Conservation (phyloP, 92 coral and sea anemone species). For the Paramuricea clavata region DNA sequence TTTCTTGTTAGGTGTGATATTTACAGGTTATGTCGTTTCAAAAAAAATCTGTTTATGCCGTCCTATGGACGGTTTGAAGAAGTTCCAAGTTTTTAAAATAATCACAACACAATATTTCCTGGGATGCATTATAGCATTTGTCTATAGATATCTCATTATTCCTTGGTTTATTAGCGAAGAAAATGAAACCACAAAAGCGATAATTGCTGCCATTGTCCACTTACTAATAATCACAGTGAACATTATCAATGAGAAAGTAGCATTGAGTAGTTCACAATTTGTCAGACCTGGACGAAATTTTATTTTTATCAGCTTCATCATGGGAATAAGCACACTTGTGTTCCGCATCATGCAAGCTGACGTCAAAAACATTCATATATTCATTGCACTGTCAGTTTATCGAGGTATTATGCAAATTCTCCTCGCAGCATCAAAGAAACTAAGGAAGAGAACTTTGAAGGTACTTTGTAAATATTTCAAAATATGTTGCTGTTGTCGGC, state of each 20-base stretch:
- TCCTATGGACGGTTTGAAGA: not conserved
- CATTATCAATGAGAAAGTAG: conserved; percentile 17
- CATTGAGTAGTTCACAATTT: conserved; percentile 12
- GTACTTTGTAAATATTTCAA: not conserved
- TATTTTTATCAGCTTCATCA: conserved; percentile 2
- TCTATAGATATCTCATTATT: conserved; percentile 19
- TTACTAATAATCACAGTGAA: not conserved
- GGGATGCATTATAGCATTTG: conserved; percentile 10
- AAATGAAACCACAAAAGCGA: conserved; percentile 7
- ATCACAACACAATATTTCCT: conserved; percentile 32
- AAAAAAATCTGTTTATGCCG: not conserved
- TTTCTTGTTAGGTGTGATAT: conserved; percentile 20
- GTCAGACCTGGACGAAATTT: conserved; percentile 14
- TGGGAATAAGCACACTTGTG: conserved; percentile 7
- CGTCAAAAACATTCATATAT: not conserved
- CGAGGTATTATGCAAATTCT: conserved; percentile 3
- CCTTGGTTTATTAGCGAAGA: conserved; percentile 21
- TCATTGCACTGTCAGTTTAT: conserved; percentile 14
- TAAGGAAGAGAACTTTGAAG: not conserved
- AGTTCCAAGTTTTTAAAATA: conserved; percentile 7
- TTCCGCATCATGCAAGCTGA: conserved; percentile 40
- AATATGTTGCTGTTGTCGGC: not conserved
- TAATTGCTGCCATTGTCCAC: conserved; percentile 12
- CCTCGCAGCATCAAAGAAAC: not conserved
- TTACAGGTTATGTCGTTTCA: conserved; percentile 20